Evolutionary conservation across 2,113 vertebrate genomes (phyloP).

Genomic region (Aix galericulata): DNA sequence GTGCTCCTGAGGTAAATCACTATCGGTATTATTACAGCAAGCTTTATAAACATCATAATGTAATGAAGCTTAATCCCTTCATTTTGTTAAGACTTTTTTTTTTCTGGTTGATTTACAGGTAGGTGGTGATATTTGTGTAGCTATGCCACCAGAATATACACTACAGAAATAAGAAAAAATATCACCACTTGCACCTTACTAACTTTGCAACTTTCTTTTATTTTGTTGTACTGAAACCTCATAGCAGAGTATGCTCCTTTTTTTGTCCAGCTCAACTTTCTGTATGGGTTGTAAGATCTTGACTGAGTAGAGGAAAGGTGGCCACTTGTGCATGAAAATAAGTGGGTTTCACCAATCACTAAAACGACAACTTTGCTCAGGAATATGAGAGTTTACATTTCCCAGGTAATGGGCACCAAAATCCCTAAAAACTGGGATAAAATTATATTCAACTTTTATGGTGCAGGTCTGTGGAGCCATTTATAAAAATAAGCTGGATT

Average conservation of each 20-base stretch:
- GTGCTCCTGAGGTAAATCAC: neutral
- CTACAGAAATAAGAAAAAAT: neutral
- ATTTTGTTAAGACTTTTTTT: neutral
- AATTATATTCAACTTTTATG: constrained; percentile 56
- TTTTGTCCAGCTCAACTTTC: neutral
- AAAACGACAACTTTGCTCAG: constrained; percentile 18
- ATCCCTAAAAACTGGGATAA: constrained; percentile 46
- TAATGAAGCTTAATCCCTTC: neutral
- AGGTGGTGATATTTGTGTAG: neutral
- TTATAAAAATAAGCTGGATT: constrained; percentile 60
- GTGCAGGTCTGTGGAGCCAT: constrained; percentile 39
- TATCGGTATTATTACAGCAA: constrained; percentile 4
- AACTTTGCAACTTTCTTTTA: constrained; percentile 49
- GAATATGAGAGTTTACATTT: constrained; percentile 52
- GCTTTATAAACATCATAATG: neutral
- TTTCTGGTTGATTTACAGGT: neutral
- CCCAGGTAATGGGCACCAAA: constrained; percentile 64
- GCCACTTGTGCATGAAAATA: constrained; percentile 21
- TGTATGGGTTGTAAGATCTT: neutral
- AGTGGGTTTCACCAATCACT: constrained; percentile 13
- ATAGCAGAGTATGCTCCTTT: neutral
- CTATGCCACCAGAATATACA: neutral
- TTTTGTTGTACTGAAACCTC: neutral
- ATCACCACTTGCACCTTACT: neutral
- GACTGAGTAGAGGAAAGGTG: neutral